Percentiles rank a stretch among this genome's conserved stretches.
Conservation (phyloP, 2,888 invertebrate genomes). For the Leucophenga montana region DNA sequence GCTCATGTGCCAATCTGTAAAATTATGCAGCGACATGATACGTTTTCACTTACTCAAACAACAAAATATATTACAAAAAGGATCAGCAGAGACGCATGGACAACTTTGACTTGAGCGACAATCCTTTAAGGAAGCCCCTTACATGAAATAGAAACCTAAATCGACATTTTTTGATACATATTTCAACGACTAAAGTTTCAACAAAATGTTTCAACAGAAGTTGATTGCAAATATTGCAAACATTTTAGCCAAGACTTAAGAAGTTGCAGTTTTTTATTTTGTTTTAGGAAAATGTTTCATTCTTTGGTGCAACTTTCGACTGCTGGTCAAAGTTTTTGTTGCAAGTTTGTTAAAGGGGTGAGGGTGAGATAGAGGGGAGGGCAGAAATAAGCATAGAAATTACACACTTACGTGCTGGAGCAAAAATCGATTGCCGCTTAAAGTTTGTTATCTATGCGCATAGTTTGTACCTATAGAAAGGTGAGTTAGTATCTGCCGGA, state of each 20-base stretch:
- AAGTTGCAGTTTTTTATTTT: neutral
- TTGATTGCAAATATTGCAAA: slow-evolving; percentile 19
- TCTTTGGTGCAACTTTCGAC: too few species aligned
- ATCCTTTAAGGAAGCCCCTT: too few species aligned
- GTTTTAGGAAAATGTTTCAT: neutral
- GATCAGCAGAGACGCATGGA: too few species aligned
- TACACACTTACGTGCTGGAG: slow-evolving; percentile 4
- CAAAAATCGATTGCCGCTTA: slow-evolving; percentile 16
- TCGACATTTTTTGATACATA: too few species aligned
- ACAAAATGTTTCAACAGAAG: neutral
- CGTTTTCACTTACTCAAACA: slow-evolving; percentile 13
- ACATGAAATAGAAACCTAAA: too few species aligned
- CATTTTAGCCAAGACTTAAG: slow-evolving; percentile 1
- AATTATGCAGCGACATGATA: slow-evolving; percentile 30
- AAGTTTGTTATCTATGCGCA: neutral
- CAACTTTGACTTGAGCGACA: too few species aligned
- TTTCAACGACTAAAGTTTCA: too few species aligned
- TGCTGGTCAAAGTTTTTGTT: too few species aligned
- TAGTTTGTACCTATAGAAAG: too few species aligned
- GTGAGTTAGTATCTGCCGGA: neutral
- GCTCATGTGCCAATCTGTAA: slow-evolving; percentile 32
- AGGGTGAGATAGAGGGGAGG: too few species aligned
- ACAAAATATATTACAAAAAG: too few species aligned
- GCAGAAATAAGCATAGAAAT: too few species aligned
- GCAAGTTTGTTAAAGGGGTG: neutral